These are phyloP conservation scores for Mantis religiosa DNA, from an alignment of 2,888 invertebrate species.

Conservation along the genomic window DNA sequence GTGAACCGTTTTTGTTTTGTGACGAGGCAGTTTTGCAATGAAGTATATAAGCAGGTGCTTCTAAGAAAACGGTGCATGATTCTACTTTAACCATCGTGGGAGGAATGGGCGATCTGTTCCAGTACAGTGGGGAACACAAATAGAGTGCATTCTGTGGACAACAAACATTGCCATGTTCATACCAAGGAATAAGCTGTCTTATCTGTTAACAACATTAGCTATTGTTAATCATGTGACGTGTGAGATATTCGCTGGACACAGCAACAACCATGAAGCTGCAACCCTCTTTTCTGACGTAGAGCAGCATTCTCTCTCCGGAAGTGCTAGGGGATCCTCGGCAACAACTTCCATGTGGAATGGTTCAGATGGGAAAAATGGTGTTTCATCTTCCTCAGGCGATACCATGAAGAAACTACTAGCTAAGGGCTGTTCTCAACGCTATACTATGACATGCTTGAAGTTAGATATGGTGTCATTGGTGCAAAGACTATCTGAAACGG, in stretches of 20 bases:
- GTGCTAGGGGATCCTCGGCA: background rate
- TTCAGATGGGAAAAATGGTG: background rate
- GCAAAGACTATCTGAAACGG: constrained; percentile 67
- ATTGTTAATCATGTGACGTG: background rate
- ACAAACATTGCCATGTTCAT: background rate
- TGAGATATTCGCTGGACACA: background rate
- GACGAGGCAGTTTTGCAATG: background rate
- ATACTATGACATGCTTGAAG: constrained; percentile 73
- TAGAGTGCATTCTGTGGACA: background rate
- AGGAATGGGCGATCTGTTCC: background rate
- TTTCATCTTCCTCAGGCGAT: constrained; percentile 4
- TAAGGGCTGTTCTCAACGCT: constrained; percentile 50
- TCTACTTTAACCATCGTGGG: background rate
- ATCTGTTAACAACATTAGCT: background rate
- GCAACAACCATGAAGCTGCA: background rate
- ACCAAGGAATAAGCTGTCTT: background rate
- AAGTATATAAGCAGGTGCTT: background rate
- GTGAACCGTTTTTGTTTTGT: background rate
- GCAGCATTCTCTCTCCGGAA: background rate
- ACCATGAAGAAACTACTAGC: constrained; percentile 23
- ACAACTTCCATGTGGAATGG: background rate
- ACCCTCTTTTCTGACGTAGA: background rate
- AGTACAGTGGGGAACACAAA: background rate
- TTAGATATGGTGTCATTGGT: constrained; percentile 72
- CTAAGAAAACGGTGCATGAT: background rate